Conservation (phyloP, 2,888 invertebrate species). For the Dryobota labecula region DNA sequence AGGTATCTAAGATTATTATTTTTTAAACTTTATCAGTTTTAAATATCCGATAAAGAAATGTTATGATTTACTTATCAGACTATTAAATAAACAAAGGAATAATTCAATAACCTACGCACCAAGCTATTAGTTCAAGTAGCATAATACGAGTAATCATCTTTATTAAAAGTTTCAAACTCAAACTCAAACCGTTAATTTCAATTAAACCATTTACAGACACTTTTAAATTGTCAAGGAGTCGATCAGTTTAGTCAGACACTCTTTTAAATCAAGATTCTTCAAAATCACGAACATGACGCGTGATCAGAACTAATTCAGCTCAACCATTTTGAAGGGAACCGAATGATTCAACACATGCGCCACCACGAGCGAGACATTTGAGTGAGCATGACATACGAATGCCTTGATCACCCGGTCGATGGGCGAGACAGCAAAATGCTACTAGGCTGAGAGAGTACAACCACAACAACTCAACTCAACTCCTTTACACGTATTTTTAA, state of each 20-base stretch:
- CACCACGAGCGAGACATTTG: no score
- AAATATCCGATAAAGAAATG: neutral
- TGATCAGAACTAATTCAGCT: no score
- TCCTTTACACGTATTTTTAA: no score
- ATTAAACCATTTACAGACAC: neutral
- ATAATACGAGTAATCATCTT: no score
- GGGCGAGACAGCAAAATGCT: no score
- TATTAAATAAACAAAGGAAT: neutral
- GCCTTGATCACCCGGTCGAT: no score
- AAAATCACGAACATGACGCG: neutral
- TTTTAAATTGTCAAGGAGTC: neutral
- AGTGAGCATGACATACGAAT: no score
- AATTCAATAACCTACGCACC: neutral
- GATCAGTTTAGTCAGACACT: neutral
- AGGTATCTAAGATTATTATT: neutral
- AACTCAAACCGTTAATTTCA: neutral
- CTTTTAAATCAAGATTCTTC: neutral
- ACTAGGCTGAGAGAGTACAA: no score
- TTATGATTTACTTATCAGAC: neutral
- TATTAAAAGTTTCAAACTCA: neutral
- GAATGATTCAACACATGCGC: no score
- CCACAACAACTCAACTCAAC: no score
- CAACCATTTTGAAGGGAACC: no score
- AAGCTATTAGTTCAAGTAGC: neutral
- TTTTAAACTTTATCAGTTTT: neutral